These are phyloP conservation scores for Sebastes vulpes DNA, from an alignment of 2,797 vertebrate species.

Conservation along the genomic window DNA sequence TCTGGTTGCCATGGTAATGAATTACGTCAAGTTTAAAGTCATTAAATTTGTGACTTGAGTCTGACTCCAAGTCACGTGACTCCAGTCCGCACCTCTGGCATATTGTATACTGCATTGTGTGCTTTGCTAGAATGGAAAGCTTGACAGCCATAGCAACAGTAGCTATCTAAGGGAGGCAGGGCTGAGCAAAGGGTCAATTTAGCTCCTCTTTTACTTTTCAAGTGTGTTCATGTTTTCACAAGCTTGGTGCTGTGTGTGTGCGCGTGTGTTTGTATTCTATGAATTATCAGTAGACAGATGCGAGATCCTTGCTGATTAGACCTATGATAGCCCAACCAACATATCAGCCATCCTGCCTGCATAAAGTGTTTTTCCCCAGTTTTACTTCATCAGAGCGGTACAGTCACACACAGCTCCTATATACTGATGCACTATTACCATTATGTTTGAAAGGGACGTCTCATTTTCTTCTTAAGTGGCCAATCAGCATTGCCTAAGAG, in stretches of 20 bases:
- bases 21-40: no score
- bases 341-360: not conserved
- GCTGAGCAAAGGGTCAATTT: not conserved
- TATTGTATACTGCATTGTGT: not conserved
- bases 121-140: not conserved
- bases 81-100: not conserved
- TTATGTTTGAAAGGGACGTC: constrained; percentile 70
- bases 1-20: no score
- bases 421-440: constrained; percentile 62
- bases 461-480: constrained; percentile 75
- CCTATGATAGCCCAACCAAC: constrained; percentile 19
- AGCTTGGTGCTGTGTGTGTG: not conserved
- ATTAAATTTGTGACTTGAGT: not conserved
- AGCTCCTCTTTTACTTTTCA: not conserved
- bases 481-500: constrained; percentile 58
- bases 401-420: constrained; percentile 43
- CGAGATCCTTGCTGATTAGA: constrained; percentile 12
- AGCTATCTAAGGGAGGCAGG: not conserved
- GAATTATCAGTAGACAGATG: not conserved
- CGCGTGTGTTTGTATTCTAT: not conserved
- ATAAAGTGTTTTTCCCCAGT: constrained; percentile 40
- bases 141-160: not conserved
- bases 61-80: not conserved
- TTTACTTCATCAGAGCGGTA: constrained; percentile 63
- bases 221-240: not conserved